A percentile compares a stretch with the other conserved stretches of the same genome.
Conservation (phyloP, 2,888 invertebrate species). For the Clitarchus hookeri region DNA sequence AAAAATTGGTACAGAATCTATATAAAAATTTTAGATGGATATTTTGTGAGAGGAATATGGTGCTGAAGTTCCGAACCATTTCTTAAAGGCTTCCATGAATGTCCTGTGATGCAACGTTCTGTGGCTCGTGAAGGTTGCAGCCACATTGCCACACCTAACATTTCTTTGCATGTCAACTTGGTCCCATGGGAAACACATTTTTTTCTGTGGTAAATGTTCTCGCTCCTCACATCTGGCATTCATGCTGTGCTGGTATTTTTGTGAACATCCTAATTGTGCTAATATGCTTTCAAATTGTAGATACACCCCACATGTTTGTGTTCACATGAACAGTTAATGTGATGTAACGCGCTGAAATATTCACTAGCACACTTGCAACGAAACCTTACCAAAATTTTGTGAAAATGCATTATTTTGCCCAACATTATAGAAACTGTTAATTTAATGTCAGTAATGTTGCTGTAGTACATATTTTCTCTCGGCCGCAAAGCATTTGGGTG, state of each 20-base stretch:
- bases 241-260: not conserved
- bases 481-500: too few species aligned
- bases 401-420: not conserved
- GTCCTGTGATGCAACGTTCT: not conserved
- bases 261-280: not conserved
- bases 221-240: conserved; percentile 15
- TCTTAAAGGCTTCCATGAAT: conserved; percentile 33
- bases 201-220: not conserved
- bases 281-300: too few species aligned
- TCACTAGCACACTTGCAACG: too few species aligned
- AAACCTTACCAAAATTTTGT: too few species aligned
- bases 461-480: too few species aligned
- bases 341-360: too few species aligned
- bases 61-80: conserved; percentile 35
- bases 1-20: conserved; percentile 22
- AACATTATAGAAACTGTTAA: too few species aligned
- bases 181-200: not conserved
- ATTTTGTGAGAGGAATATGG: conserved; percentile 39
- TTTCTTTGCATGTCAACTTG: not conserved
- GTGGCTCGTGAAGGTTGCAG: not conserved
- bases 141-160: not conserved
- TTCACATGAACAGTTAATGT: too few species aligned
- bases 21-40: conserved; percentile 25
- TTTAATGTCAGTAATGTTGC: too few species aligned
- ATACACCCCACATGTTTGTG: too few species aligned